Percentiles rank a stretch among this genome's conserved stretches.
These are phyloP conservation scores for Chalcosyrphus nemorum DNA, from an alignment of 2,888 invertebrate species.

Conservation along the genomic window DNA sequence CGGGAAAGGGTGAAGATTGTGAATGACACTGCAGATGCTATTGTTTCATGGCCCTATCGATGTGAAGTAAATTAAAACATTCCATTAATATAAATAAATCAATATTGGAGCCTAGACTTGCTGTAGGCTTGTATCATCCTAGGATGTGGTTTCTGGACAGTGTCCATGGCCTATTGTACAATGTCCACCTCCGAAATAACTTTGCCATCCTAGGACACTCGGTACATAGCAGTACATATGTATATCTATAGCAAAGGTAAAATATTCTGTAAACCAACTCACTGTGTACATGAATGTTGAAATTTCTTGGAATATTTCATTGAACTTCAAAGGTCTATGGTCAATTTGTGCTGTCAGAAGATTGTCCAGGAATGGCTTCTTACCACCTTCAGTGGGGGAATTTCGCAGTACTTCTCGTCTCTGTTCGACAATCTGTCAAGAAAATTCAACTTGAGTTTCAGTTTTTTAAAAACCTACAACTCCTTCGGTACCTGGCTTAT, in stretches of 20 bases:
- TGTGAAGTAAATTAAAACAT: constrained; percentile 36
- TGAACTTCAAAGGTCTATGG: constrained; percentile 75
- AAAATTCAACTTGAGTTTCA: not conserved
- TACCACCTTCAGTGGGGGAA: constrained; percentile 14
- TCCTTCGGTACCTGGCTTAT: constrained; percentile 21
- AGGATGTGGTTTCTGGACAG: not conserved
- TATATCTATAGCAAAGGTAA: too few species aligned
- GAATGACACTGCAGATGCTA: constrained; percentile 84
- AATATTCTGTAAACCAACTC: constrained; percentile 17
- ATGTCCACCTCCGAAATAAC: too few species aligned
- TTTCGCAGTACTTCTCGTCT: constrained; percentile 69
- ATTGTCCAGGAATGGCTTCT: constrained; percentile 77
- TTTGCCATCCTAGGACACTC: too few species aligned
- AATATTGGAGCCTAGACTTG: too few species aligned
- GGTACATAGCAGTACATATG: too few species aligned
- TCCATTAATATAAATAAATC: too few species aligned
- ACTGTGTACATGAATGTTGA: constrained; percentile 79
- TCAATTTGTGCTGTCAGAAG: constrained; percentile 77
- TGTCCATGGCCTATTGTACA: too few species aligned
- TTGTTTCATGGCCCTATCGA: constrained; percentile 85
- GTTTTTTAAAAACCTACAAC: constrained; percentile 52
- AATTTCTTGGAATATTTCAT: constrained; percentile 78
- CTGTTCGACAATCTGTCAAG: constrained; percentile 73
- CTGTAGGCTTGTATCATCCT: too few species aligned
- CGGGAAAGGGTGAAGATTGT: constrained; percentile 83